Evolutionary conservation across 2,797 vertebrate genomes (phyloP).

Genomic region (Tapirus indicus): DNA sequence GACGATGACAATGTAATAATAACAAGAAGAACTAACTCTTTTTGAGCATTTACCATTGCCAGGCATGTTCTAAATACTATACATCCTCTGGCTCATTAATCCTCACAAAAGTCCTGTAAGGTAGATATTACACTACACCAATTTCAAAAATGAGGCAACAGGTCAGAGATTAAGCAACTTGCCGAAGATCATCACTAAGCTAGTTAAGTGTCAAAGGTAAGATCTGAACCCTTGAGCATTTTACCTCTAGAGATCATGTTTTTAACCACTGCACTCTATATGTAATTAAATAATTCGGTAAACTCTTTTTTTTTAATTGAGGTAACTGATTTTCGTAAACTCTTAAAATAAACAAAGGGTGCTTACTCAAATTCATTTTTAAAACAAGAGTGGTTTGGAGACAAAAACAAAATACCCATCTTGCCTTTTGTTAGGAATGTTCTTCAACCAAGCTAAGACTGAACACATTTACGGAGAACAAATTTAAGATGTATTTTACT

Average conservation of each 20-base stretch:
- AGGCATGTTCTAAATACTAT: slow-evolving; percentile 51
- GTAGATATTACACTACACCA: slow-evolving; percentile 67
- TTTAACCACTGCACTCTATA: slow-evolving; percentile 47
- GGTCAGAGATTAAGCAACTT: slow-evolving; percentile 77
- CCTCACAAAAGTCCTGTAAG: slow-evolving; percentile 50
- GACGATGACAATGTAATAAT: not conserved
- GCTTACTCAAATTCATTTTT: slow-evolving; percentile 61
- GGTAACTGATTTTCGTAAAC: no score
- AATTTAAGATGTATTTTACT: slow-evolving; percentile 59
- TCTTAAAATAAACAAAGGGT: slow-evolving; percentile 53
- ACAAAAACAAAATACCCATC: not conserved
- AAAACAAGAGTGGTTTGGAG: slow-evolving; percentile 21
- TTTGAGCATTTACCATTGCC: not conserved
- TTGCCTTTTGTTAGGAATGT: slow-evolving; percentile 59
- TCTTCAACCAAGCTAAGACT: slow-evolving; percentile 60
- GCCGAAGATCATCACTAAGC: slow-evolving; percentile 56
- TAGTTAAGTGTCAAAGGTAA: slow-evolving; percentile 66
- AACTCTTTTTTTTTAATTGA: not conserved
- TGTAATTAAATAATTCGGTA: slow-evolving; percentile 61
- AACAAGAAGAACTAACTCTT: not conserved
- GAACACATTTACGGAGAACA: slow-evolving; percentile 56
- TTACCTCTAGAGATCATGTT: slow-evolving; percentile 46
- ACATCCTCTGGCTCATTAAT: slow-evolving; percentile 62
- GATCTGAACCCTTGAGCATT: slow-evolving; percentile 43
- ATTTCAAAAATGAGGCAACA: slow-evolving; percentile 79